These are phyloP conservation scores for Aurelia coerulea DNA, from an alignment of 30 jellyfish, hydroid and myxozoan species.

Conservation along the genomic window DNA sequence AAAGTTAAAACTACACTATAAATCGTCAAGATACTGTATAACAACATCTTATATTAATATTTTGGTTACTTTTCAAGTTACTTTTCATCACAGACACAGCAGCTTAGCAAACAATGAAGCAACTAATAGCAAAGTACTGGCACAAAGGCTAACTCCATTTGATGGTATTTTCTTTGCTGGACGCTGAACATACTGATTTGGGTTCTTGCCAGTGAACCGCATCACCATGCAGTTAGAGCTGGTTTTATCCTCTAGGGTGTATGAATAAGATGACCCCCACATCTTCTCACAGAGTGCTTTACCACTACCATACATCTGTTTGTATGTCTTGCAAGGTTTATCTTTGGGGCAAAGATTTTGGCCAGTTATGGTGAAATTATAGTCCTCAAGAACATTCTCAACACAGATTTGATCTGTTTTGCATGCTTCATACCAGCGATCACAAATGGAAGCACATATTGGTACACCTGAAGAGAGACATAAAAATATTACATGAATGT, in stretches of 20 bases:
- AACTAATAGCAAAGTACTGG: background rate
- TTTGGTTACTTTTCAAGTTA: too few relatives aligned
- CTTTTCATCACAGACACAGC: too few relatives aligned
- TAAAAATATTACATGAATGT: background rate
- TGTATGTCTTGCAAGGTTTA: conserved; percentile 78
- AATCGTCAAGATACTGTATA: too few relatives aligned
- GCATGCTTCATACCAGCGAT: conserved; percentile 88
- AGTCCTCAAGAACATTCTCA: conserved; percentile 68
- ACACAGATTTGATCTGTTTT: conserved; percentile 74
- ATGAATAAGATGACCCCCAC: conserved; percentile 81
- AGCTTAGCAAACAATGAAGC: conserved; percentile 9
- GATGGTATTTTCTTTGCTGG: background rate
- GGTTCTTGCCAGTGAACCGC: conserved; percentile 79
- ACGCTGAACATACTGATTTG: conserved; percentile 43
- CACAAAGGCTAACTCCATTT: background rate
- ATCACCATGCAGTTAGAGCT: conserved; percentile 85
- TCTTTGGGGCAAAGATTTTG: conserved; percentile 70
- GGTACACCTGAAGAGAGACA: conserved; percentile 67
- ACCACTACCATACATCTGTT: conserved; percentile 85
- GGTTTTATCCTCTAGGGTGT: conserved; percentile 55
- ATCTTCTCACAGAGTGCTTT: conserved; percentile 74
- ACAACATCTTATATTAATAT: too few relatives aligned
- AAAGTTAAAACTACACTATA: too few relatives aligned
- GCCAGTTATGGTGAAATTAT: conserved; percentile 76
- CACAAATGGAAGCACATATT: conserved; percentile 81